Evolutionary conservation across 2,113 vertebrate species (phyloP), one percentile per base, ranked within the genome.

Genomic region (Pipa parva): DNA sequence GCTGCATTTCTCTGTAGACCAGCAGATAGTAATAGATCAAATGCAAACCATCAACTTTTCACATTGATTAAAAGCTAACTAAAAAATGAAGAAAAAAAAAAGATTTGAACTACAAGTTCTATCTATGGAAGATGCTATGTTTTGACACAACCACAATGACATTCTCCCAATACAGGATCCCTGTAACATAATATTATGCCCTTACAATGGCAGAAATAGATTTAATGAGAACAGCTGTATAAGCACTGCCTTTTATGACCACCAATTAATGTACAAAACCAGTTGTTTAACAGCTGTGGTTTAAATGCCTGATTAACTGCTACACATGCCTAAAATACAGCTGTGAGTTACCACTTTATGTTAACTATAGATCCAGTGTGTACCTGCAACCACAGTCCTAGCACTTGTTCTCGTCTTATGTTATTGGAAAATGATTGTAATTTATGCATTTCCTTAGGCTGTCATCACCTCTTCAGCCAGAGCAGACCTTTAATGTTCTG

Each of bases 351-450:
- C 9, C 27, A 33, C 17, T 57, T 27, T 18, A 24, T 36, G 10
- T 36, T 9, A 36, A 69, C 65, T 60, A 45, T 69, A 17, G 65
- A 36, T 25, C 33, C 65, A 42, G 46, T 60, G 65, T 60, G 33
- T 69, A 60, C 65, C 65, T 52, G 57, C 46, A 15, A 18, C 31
- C 45, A 33, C 28, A 21, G 22, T 28, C 18, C 15, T 21, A 11
- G 24, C 29, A 18, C 65, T 50, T 17, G 45, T 58, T 52, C 65
- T 18, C 55, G 29, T 28, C 65, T 18, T 39, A 24, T 69, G 65
- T 69, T 69, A 69, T 60, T 69, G 65, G 65, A 69, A 69, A 69
- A 69, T 60, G 65, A 59, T 60, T 60, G 45, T 59, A 69, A 69
- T 69, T 69, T 59, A 52, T 18, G 57, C 29, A 60, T 69, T 60